Conservation (phyloP, 2,113 vertebrate species). For the Polypterus senegalus region DNA sequence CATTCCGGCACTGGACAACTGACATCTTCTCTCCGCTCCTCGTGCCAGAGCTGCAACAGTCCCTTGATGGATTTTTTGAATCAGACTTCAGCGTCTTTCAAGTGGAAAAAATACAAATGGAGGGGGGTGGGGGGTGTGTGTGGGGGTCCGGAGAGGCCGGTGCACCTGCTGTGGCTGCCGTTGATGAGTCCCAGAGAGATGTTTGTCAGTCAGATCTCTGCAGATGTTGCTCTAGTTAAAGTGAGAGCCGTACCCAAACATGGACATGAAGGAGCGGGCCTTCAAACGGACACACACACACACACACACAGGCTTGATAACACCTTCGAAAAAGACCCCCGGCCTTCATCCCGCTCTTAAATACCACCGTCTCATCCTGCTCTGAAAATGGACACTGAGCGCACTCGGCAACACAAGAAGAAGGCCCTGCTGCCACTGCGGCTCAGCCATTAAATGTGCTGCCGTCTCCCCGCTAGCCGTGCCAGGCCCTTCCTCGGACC, state of each 20-base stretch:
- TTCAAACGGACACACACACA: conserved; percentile 13
- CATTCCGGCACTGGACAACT: conserved; percentile 45
- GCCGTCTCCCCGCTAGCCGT: no score
- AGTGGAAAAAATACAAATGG: background rate
- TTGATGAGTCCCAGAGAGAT: conserved; percentile 34
- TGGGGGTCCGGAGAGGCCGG: conserved; percentile 28
- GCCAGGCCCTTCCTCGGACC: no score
- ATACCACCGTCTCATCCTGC: no score
- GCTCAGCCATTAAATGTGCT: no score
- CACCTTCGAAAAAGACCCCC: no score
- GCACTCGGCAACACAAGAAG: no score
- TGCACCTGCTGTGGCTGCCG: conserved; percentile 38
- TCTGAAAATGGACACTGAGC: no score
- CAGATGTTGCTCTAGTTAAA: conserved; percentile 44
- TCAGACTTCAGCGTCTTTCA: conserved; percentile 33
- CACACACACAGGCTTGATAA: no score
- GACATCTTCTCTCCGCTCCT: conserved; percentile 35
- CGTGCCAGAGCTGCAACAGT: conserved; percentile 29
- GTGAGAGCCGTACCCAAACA: conserved; percentile 34
- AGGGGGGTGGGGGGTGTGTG: background rate
- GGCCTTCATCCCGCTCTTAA: no score
- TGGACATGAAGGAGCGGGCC: conserved; percentile 30
- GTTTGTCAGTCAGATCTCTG: conserved; percentile 39
- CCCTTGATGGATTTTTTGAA: conserved; percentile 30
- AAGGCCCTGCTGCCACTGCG: no score